Conservation (phyloP, 2,113 vertebrate genomes). For the Sciurus niger region DNA sequence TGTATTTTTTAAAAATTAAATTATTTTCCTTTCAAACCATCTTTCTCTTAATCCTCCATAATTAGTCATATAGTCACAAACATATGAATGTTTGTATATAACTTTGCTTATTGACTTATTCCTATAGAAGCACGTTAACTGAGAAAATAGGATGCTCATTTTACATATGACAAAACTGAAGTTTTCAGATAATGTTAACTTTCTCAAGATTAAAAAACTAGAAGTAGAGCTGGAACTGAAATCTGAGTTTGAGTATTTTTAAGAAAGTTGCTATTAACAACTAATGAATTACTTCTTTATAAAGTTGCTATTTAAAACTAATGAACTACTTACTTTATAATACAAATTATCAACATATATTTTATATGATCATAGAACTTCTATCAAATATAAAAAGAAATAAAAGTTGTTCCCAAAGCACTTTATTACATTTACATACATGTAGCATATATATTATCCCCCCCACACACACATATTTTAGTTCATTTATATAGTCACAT, state of each 20-base stretch:
- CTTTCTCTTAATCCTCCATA: neutral
- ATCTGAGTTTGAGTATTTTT: neutral
- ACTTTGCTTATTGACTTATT: neutral
- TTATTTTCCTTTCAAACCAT: neutral
- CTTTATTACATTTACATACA: neutral
- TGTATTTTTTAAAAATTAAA: neutral
- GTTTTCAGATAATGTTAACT: neutral
- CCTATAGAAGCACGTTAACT: neutral
- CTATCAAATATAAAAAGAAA: neutral
- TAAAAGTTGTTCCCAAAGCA: neutral
- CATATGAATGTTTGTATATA: neutral
- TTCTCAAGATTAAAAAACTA: neutral
- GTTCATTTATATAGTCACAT: neutral
- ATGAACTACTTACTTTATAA: neutral
- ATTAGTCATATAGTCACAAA: neutral
- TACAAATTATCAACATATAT: neutral
- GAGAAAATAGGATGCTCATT: neutral
- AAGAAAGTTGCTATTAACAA: neutral
- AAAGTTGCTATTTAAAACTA: slow-evolving; percentile 31
- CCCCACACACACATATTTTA: neutral
- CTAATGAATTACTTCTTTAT: neutral
- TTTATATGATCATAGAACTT: neutral
- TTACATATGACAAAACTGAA: neutral
- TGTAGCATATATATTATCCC: neutral
- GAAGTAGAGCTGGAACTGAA: neutral